Evolutionary conservation across 2,888 invertebrate species (phyloP), one percentile per base, ranked within the genome.

Genomic region (Tinea pellionella): DNA sequence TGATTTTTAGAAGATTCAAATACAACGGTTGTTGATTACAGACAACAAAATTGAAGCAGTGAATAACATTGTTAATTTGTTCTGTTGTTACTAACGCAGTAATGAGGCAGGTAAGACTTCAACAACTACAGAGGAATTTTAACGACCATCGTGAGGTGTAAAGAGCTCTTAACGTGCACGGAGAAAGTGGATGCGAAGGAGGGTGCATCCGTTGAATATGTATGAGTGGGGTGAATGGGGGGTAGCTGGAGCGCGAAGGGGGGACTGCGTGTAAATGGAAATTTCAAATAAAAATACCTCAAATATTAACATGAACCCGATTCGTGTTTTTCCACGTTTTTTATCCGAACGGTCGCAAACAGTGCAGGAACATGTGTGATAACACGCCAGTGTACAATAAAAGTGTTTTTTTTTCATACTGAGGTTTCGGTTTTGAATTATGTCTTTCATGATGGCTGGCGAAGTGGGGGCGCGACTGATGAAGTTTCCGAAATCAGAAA

Each of bases 201-300:
- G 88, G 89, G 88, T 89, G 90, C 89, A 90, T 87, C 81, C 80
- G 75, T 81, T 90, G 90, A 90, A 90, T 90, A 90, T 90, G 90
- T 88, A 90, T 90, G 89, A 90, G 87, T 75, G 81, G 62, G 59
- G 60, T 61, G 30, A 41, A n/a, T 16, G 42, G 60, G 37, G 8
- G 58, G 61, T 30, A 9, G 16, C 61, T 62, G 61, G 63, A 62
- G 63, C 65, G 63, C 61, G 64, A 57, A 43, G 62, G 62, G 66
- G 65, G 61, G 63, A 59, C 59, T 61, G 57, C 65, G 81, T 86
- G 86, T 86, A 86, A 87, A 87, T 86, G 87, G 86, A 86, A 86
- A 87, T 83, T 87, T 87, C 85, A 86, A 87, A 86, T 85, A 87
- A 87, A 87, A 87, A 87, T 85, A 82, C 82, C 79, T 83, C 84